A percentile compares a stretch with the other conserved stretches of the same genome.
phyloP scores from a whole-genome alignment of 2,888 invertebrate genomes.

The Pandemis heparana region DNA sequence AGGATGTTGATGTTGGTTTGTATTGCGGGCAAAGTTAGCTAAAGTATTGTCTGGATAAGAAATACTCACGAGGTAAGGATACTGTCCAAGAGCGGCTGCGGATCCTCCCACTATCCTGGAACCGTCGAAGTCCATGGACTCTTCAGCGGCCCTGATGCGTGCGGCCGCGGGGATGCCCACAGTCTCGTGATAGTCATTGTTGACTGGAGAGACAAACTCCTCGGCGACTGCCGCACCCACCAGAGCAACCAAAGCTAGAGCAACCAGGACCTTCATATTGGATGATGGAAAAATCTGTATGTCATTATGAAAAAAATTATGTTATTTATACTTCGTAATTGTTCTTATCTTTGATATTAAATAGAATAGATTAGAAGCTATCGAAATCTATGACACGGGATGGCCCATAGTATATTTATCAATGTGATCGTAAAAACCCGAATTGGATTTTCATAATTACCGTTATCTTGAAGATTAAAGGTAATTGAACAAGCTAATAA shows the following conservation, averaged over 20 bases:
- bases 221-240: neutral
- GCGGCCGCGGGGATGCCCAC: conserved; percentile 44
- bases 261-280: neutral
- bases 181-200: conserved; percentile 36
- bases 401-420: neutral
- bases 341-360: too few species aligned
- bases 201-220: conserved; percentile 2
- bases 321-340: too few species aligned
- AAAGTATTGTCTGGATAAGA: too few species aligned
- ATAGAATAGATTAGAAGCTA: neutral
- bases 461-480: too few species aligned
- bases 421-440: neutral
- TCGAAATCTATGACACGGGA: neutral
- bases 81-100: conserved; percentile 20
- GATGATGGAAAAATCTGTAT: too few species aligned
- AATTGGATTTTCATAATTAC: too few species aligned
- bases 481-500: too few species aligned
- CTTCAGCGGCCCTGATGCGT: conserved; percentile 44
- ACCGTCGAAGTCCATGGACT: conserved; percentile 38
- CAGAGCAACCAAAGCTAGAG: neutral
- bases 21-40: too few species aligned
- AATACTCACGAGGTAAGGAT: conserved; percentile 16
- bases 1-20: too few species aligned
- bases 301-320: too few species aligned
- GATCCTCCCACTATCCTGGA: conserved; percentile 45